Evolutionary conservation across 2,797 vertebrate genomes (phyloP).

Genomic region (Sebastolobus altivelis): DNA sequence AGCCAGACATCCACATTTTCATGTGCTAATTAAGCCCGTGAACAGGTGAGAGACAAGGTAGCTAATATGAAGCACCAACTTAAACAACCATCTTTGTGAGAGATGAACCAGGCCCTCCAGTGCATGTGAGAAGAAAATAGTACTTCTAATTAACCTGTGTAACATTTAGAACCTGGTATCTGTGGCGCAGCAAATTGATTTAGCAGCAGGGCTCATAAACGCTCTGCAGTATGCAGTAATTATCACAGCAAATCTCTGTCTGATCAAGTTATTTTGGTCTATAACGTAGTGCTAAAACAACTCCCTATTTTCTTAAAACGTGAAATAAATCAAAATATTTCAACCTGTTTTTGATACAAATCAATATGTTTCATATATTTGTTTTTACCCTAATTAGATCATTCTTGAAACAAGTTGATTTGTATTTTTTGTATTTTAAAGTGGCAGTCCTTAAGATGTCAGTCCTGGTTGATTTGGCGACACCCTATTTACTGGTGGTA

Average conservation of each 20-base stretch:
- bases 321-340: neutral
- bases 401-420: neutral
- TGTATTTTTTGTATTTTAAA: neutral
- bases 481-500: neutral
- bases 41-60: neutral
- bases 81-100: neutral
- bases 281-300: neutral
- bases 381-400: neutral
- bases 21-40: neutral
- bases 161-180: constrained; percentile 46
- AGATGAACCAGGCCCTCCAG: constrained; percentile 16
- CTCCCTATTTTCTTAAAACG: neutral
- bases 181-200: constrained; percentile 56
- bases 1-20: neutral
- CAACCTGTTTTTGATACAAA: neutral
- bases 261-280: constrained; percentile 34
- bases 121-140: constrained; percentile 21
- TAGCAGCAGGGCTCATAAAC: constrained; percentile 43
- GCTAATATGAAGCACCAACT: constrained; percentile 3
- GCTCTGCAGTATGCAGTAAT: constrained; percentile 23
- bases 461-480: neutral
- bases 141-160: constrained; percentile 45
- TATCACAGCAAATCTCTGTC: constrained; percentile 29
- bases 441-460: neutral
- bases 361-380: neutral